Percentiles rank a stretch among this genome's conserved stretches.
These are phyloP conservation scores for Cisticola juncidis DNA, from an alignment of 2,113 vertebrate species.

Conservation along the genomic window DNA sequence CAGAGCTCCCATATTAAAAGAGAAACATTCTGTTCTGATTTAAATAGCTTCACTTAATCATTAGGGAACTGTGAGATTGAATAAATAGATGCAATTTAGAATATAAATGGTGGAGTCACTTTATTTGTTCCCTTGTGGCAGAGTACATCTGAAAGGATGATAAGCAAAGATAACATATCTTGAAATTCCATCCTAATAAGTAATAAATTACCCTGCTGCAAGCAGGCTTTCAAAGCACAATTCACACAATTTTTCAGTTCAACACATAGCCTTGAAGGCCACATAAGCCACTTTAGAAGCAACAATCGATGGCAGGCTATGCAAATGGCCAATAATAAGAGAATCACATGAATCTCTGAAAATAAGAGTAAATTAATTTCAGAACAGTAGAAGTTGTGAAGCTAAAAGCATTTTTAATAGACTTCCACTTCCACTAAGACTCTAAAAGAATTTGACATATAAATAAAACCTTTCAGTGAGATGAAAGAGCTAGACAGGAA, in stretches of 20 bases:
- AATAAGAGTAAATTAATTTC: not conserved
- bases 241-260: not conserved
- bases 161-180: conserved; percentile 27
- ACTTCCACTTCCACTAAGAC: not conserved
- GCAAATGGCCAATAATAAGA: not conserved
- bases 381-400: not conserved
- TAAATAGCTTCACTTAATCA: conserved; percentile 5
- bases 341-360: not conserved
- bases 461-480: not conserved
- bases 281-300: not conserved
- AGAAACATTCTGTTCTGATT: conserved; percentile 30
- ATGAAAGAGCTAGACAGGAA: not conserved
- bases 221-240: not conserved
- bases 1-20: not conserved
- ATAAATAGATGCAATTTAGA: conserved; percentile 41
- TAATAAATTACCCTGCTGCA: conserved; percentile 17
- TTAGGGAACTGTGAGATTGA: conserved; percentile 9
- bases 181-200: conserved; percentile 32
- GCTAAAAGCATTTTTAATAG: not conserved
- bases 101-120: not conserved
- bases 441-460: not conserved
- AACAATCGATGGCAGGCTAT: not conserved
- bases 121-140: conserved; percentile 15
- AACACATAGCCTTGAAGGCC: not conserved
- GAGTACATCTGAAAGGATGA: conserved; percentile 12